Base-by-base conservation (phyloP, 2,113 vertebrate genomes). In the Sciurus niger region DNA sequence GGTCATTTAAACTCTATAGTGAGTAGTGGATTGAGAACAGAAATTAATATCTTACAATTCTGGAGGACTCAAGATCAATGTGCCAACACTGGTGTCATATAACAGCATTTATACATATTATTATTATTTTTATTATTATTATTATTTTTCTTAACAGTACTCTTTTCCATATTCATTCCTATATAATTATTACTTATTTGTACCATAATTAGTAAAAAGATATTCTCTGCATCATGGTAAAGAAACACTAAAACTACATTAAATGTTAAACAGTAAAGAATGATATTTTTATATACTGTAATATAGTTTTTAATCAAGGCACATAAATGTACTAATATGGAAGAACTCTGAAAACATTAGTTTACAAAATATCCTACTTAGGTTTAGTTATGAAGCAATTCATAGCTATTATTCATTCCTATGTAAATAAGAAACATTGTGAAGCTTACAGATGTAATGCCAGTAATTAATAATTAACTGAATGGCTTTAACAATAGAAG, bases 311-410 rank as follows among this genome's bases (percentile, higher is more conserved):
- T 67, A 60, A 76, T 40, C 40, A 83, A 83, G n/a, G 7, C 78
- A 51, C 34, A 18, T 80, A 32, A 95, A 28, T 58, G 1, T 77
- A 55, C 18, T 80, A 84, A 78, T 51, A 72, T 43, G 53, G 46
- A 77, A 96, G 34, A 67, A 43, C 74, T 94, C 32, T 83, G 79
- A 60, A 87, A 76, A 91, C 93, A 77, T 37, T 16, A 70, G 5
- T 58, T 91, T 77, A 86, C 13, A 87, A 14, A 90, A 43, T 65
- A 80, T 77, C 51, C 34, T 89, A 72, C 16, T 67, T 86, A 80
- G 34, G 46, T 93, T 28, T 78, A 84, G 43, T 30, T 72, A 95
- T 28, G 58, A 94, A 25, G 3, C 24, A 24, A 43, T 92, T 40
- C 3, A n/a, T 60, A 74, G 60, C 10, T 86, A 46, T 32, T 85